Conservation (phyloP, 2,888 invertebrate genomes). For the Watsonalla binaria region DNA sequence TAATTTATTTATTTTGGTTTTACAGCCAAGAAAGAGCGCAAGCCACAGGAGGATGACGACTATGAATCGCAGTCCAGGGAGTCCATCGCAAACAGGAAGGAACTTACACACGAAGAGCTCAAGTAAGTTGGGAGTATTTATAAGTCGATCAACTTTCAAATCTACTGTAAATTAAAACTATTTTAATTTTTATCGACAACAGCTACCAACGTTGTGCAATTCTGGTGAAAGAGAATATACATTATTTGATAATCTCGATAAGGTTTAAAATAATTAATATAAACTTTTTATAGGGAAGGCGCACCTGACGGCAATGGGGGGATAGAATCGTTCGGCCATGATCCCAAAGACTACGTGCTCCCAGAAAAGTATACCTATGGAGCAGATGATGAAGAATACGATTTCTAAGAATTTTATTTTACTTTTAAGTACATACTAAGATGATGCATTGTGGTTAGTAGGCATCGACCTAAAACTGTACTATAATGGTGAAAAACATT, state of each 20-base stretch:
- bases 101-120: slow-evolving; percentile 47
- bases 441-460: not conserved
- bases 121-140: slow-evolving; percentile 35
- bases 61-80: slow-evolving; percentile 24
- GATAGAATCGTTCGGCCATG: slow-evolving; percentile 62
- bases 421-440: not conserved
- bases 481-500: too few species aligned
- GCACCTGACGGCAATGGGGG: slow-evolving; percentile 64
- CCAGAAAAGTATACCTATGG: slow-evolving; percentile 70
- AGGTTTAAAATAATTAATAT: not conserved
- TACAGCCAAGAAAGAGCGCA: slow-evolving; percentile 14
- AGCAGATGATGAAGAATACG: slow-evolving; percentile 52
- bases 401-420: slow-evolving; percentile 33
- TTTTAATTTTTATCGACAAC: too few species aligned
- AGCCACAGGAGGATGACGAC: slow-evolving; percentile 29
- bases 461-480: not conserved
- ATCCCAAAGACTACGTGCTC: slow-evolving; percentile 59
- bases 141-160: too few species aligned
- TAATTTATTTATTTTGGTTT: not conserved
- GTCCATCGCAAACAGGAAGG: slow-evolving; percentile 20
- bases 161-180: not conserved
- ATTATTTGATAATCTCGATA: too few species aligned
- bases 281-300: slow-evolving; percentile 43
- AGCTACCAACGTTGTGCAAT: too few species aligned
- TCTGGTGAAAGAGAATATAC: too few species aligned